These are phyloP conservation scores for Ceratoteleas bidentatus DNA, from an alignment of 1,140 invertebrate species.

Conservation along the genomic window DNA sequence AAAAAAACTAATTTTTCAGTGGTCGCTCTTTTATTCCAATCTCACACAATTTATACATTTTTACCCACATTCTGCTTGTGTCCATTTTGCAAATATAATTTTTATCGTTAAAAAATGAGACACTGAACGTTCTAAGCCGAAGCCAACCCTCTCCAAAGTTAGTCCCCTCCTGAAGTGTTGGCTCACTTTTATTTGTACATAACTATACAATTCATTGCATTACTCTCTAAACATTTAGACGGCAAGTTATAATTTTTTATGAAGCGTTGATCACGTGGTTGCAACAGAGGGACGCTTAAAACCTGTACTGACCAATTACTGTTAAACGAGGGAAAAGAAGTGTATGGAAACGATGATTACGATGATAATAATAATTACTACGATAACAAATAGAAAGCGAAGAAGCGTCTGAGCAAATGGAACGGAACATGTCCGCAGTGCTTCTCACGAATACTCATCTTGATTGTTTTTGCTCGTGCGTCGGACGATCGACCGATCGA, in stretches of 20 bases:
- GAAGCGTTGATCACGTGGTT: slow-evolving; percentile 69
- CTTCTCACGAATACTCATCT: slow-evolving; percentile 65
- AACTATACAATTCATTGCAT: slow-evolving; percentile 68
- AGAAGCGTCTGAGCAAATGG: slow-evolving; percentile 40
- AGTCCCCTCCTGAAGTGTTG: slow-evolving; percentile 72
- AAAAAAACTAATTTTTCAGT: too few relatives aligned
- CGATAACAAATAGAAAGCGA: slow-evolving; percentile 19
- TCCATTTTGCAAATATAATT: too few relatives aligned
- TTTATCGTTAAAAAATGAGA: neutral
- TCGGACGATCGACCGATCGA: slow-evolving; percentile 30
- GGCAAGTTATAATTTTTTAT: slow-evolving; percentile 74
- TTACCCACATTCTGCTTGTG: too few relatives aligned
- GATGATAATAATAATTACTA: slow-evolving; percentile 15
- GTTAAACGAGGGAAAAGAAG: slow-evolving; percentile 36
- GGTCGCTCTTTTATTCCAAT: too few relatives aligned
- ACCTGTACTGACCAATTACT: slow-evolving; percentile 68
- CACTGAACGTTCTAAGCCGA: neutral
- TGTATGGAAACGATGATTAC: slow-evolving; percentile 5
- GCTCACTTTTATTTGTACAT: slow-evolving; percentile 77
- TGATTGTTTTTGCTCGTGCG: slow-evolving; percentile 35
- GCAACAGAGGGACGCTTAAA: slow-evolving; percentile 73
- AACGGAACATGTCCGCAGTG: slow-evolving; percentile 40
- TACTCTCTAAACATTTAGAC: slow-evolving; percentile 70
- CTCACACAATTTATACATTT: too few relatives aligned
- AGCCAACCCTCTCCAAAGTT: slow-evolving; percentile 73